Evolutionary conservation across 1,140 invertebrate genomes (phyloP).

Genomic region (Drosophila sechellia): DNA sequence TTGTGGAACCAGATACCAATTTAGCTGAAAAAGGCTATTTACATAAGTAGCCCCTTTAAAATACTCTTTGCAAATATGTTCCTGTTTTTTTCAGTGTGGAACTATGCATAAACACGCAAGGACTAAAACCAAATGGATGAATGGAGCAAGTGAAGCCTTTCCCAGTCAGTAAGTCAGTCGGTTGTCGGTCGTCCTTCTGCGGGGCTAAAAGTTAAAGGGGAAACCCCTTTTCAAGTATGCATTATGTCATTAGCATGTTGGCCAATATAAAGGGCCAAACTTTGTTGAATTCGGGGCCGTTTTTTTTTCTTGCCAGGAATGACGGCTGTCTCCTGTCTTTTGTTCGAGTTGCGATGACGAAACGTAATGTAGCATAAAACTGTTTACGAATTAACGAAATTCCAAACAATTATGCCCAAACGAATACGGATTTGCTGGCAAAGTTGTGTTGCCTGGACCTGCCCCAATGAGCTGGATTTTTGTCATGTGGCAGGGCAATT

Average conservation of each 20-base stretch:
- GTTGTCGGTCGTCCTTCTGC: conserved; percentile 6
- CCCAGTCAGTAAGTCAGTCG: conserved; percentile 43
- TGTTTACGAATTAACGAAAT: conserved; percentile 77
- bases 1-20: too few relatives aligned
- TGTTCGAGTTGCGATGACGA: conserved; percentile 49
- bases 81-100: conserved; percentile 27
- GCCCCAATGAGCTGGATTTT: conserved; percentile 47
- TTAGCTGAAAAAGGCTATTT: too few relatives aligned
- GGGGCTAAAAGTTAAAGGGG: conserved; percentile 23
- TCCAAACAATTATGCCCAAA: conserved; percentile 74
- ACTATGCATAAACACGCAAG: conserved; percentile 64
- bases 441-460: conserved; percentile 45
- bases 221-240: conserved; percentile 70
- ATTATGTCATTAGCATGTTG: conserved; percentile 83
- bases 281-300: conserved; percentile 43
- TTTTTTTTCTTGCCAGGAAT: neutral
- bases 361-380: conserved; percentile 65
- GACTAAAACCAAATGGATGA: conserved; percentile 20
- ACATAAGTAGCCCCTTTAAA: neutral
- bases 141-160: conserved; percentile 38
- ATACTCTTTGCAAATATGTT: neutral
- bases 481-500: conserved; percentile 57
- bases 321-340: conserved; percentile 28
- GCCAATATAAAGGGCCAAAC: conserved; percentile 68
- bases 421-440: conserved; percentile 31